These are phyloP conservation scores for Rynchops niger DNA, from an alignment of 2,113 vertebrate species.

Conservation along the genomic window DNA sequence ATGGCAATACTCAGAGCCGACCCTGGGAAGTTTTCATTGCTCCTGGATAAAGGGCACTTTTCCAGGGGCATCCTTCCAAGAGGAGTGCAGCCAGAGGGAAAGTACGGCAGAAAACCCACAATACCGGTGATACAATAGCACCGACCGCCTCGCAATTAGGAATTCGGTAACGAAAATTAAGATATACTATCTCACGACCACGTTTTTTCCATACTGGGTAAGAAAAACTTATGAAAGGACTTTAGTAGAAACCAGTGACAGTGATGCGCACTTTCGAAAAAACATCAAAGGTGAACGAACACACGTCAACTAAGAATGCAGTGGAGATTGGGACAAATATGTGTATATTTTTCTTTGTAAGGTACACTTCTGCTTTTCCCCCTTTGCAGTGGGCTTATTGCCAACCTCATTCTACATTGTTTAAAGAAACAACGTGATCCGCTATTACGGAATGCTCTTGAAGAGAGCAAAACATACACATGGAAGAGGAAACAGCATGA, in stretches of 20 bases:
- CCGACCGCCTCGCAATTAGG: neutral
- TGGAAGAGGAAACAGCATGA: neutral
- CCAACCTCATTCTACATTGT: neutral
- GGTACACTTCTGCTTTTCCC: neutral
- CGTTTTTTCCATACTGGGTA: neutral
- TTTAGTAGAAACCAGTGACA: neutral
- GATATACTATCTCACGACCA: fast-evolving
- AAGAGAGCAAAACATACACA: neutral
- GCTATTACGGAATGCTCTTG: neutral
- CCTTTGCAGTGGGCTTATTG: neutral
- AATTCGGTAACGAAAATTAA: neutral
- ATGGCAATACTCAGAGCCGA: neutral
- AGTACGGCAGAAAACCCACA: neutral
- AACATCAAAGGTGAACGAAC: neutral
- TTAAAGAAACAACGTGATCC: neutral
- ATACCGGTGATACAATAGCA: neutral
- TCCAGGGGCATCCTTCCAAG: neutral
- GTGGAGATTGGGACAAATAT: neutral
- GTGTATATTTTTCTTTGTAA: neutral
- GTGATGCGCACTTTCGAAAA: neutral
- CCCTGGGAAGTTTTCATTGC: neutral
- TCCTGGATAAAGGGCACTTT: neutral
- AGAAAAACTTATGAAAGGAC: neutral
- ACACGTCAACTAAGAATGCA: fast-evolving
- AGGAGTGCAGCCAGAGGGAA: neutral